Conservation (phyloP, 2,113 vertebrate genomes). For the Xiphophorus couchianus region DNA sequence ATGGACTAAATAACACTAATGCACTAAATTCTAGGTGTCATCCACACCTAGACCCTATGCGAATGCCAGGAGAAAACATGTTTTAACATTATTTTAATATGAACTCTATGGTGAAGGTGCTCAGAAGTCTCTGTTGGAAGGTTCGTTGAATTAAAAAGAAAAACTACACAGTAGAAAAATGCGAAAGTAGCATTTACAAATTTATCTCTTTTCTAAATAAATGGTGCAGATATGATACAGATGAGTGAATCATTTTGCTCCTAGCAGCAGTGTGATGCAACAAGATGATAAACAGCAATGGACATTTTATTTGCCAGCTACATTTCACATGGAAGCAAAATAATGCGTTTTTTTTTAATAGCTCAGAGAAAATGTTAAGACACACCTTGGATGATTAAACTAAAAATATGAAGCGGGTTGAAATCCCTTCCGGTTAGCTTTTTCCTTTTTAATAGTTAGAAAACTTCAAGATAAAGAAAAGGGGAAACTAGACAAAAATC, state of each 20-base stretch:
- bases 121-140: neutral
- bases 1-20: no score
- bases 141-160: conserved; percentile 36
- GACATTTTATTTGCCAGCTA: conserved; percentile 54
- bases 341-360: neutral
- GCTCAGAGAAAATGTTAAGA: conserved; percentile 16
- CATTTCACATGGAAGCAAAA: conserved; percentile 31
- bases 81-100: neutral
- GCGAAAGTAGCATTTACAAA: conserved; percentile 1
- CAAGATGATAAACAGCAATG: conserved; percentile 42
- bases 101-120: neutral
- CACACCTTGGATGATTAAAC: conserved; percentile 16
- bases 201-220: conserved; percentile 23
- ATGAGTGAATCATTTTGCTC: conserved; percentile 30
- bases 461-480: conserved; percentile 7
- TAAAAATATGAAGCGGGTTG: conserved; percentile 10
- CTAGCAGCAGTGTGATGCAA: conserved; percentile 52
- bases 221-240: conserved; percentile 40
- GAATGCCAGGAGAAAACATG: conserved; percentile 47
- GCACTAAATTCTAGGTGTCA: no score
- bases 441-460: conserved; percentile 30
- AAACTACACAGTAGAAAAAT: conserved; percentile 18
- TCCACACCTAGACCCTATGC: conserved; percentile 56
- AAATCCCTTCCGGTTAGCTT: conserved; percentile 61
- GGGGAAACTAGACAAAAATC: conserved; percentile 2